Evolutionary conservation across 2,113 vertebrate genomes (phyloP).

Genomic region (Grus americana): DNA sequence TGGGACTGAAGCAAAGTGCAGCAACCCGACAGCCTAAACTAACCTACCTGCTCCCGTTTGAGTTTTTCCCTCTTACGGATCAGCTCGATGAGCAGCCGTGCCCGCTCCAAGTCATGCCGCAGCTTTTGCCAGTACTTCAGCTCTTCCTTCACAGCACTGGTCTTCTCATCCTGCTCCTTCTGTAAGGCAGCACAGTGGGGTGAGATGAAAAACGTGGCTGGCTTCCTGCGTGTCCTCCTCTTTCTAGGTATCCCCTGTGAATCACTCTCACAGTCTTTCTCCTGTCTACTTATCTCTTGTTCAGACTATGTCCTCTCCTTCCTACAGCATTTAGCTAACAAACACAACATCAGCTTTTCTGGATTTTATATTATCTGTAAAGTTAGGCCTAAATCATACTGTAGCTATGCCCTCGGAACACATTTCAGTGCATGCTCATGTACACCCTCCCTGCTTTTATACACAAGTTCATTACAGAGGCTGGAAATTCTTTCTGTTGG

Average conservation of each 20-base stretch:
- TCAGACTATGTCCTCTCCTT: background rate
- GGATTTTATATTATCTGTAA: background rate
- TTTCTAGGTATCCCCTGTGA: background rate
- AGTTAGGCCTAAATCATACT: background rate
- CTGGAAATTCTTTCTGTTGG: background rate
- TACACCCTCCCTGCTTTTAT: background rate
- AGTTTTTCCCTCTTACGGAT: conserved; percentile 98
- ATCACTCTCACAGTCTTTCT: background rate
- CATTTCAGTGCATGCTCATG: background rate
- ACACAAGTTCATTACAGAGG: background rate
- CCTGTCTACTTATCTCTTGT: background rate
- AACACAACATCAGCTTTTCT: background rate
- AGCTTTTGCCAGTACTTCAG: conserved; percentile 98
- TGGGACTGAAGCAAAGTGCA: background rate
- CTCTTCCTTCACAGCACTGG: conserved; percentile 90
- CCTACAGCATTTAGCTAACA: background rate
- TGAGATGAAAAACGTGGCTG: background rate
- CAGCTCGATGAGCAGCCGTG: conserved; percentile 91
- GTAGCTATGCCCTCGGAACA: background rate
- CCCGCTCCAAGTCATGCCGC: conserved; percentile 94
- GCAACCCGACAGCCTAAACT: background rate
- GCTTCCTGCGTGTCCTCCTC: background rate
- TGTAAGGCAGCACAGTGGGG: conserved; percentile 17
- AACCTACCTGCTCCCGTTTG: conserved; percentile 92
- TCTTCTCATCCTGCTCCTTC: conserved; percentile 93